Evolutionary conservation across 2,888 invertebrate species (phyloP).

Genomic region (Druceiella hillmani): DNA sequence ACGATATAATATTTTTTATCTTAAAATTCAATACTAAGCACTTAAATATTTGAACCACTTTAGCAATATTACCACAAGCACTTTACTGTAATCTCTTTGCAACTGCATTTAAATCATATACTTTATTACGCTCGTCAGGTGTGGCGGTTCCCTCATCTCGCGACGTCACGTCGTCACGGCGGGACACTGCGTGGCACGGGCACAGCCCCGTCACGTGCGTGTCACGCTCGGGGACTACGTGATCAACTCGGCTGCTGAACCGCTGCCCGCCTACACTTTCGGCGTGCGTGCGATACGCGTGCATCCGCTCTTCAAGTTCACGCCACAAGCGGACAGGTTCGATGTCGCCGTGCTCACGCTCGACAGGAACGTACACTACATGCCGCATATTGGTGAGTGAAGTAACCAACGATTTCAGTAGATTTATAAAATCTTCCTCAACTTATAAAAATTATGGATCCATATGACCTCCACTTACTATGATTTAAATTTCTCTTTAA

Average conservation of each 20-base stretch:
- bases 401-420: too few relatives aligned
- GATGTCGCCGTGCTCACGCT: constrained; percentile 86
- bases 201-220: constrained; percentile 84
- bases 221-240: constrained; percentile 91
- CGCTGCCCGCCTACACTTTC: constrained; percentile 86
- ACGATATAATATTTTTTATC: too few relatives aligned
- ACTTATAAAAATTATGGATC: too few relatives aligned
- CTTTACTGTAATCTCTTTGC: too few relatives aligned
- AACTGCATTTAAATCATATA: too few relatives aligned
- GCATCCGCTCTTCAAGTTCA: constrained; percentile 89
- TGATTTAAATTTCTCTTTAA: too few relatives aligned
- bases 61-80: too few relatives aligned
- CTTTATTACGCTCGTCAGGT: too few relatives aligned
- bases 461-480: too few relatives aligned
- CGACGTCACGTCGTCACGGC: constrained; percentile 90
- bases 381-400: constrained; percentile 72
- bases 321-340: constrained; percentile 86
- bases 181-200: constrained; percentile 90
- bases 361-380: constrained; percentile 84
- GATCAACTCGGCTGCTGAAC: constrained; percentile 88
- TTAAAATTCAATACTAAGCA: too few relatives aligned
- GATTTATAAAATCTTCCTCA: too few relatives aligned
- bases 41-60: too few relatives aligned
- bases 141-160: constrained; percentile 88
- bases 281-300: constrained; percentile 74